Percentiles rank a stretch among this genome's conserved stretches.
phyloP scores from a whole-genome alignment of 2,888 invertebrate genomes.

The Ariolimax columbianus region DNA sequence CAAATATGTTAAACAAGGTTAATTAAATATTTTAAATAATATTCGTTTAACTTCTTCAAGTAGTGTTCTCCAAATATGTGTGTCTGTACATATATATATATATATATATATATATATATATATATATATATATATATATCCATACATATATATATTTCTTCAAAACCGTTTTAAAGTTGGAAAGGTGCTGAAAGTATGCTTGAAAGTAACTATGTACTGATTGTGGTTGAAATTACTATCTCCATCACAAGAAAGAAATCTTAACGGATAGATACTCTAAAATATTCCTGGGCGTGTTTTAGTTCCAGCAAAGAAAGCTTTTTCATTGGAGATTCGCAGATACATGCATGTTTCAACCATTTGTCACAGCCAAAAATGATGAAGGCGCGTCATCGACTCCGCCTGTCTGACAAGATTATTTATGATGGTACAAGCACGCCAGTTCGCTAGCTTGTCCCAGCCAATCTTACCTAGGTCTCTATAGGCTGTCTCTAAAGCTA shows the following conservation, averaged over 20 bases:
- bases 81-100: slow-evolving; percentile 22
- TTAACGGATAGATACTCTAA: not conserved
- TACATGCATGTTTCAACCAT: not conserved
- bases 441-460: not conserved
- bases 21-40: not conserved
- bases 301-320: not conserved
- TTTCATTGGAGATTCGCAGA: not conserved
- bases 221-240: too few species aligned
- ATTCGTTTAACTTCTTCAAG: too few species aligned
- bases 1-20: not conserved
- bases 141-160: too few species aligned
- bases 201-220: too few species aligned
- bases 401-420: not conserved
- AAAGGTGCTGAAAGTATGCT: too few species aligned
- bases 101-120: slow-evolving; percentile 36
- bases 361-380: not conserved
- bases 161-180: too few species aligned
- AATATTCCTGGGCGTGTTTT: not conserved
- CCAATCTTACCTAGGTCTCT: not conserved
- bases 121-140: slow-evolving; percentile 32
- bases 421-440: not conserved
- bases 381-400: not conserved
- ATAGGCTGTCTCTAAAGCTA: not conserved
- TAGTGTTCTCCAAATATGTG: slow-evolving; percentile 19
- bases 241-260: not conserved